Evolutionary conservation across 2,113 vertebrate species (phyloP).

Genomic region (Pachyramphus minor): DNA sequence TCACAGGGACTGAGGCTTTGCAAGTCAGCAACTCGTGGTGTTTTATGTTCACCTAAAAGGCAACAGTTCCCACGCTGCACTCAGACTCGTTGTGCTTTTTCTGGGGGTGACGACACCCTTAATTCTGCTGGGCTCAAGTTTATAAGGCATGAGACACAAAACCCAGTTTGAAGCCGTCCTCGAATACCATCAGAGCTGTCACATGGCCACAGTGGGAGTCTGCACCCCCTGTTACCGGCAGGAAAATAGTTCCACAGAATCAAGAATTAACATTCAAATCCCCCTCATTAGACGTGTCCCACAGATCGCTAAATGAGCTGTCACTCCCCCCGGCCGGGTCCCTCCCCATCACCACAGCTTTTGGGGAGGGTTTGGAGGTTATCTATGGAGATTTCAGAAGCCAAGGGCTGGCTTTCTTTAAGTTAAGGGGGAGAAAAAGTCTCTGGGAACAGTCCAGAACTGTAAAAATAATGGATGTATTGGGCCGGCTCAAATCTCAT

Average conservation of each 20-base stretch:
- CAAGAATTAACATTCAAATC: neutral
- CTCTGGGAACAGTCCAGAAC: neutral
- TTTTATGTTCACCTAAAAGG: neutral
- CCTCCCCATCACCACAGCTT: neutral
- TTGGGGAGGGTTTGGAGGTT: neutral
- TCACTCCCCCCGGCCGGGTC: neutral
- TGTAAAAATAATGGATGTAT: neutral
- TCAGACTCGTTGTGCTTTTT: neutral
- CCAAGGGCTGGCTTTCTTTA: neutral
- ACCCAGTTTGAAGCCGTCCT: neutral
- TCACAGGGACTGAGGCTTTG: neutral
- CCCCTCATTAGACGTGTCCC: accelerated
- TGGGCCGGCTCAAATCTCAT: neutral
- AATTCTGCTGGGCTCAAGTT: neutral
- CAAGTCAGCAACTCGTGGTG: neutral
- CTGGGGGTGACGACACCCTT: neutral
- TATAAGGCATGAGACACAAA: neutral
- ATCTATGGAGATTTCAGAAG: neutral
- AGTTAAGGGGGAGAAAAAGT: accelerated
- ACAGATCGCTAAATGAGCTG: neutral
- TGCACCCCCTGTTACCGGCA: neutral
- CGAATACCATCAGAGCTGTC: neutral
- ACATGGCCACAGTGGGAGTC: neutral
- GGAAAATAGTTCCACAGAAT: neutral
- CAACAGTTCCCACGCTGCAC: neutral